Conservation (phyloP, 2,797 vertebrate genomes). For the Botia almorhae region DNA sequence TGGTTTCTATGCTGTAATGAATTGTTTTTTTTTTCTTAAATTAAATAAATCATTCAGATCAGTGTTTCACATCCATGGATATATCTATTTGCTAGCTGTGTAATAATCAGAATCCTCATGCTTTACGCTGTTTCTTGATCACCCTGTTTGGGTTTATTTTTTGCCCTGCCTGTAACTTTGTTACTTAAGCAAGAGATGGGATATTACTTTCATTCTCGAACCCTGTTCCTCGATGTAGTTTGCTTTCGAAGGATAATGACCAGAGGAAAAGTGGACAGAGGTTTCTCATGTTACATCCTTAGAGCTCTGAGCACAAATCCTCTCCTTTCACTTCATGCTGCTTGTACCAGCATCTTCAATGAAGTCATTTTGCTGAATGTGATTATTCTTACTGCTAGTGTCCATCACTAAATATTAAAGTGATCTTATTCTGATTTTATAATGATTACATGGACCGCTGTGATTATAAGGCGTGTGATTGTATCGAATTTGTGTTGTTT, state of each 20-base stretch:
- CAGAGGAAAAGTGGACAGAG: background rate
- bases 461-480: background rate
- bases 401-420: too few species aligned
- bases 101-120: background rate
- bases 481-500: background rate
- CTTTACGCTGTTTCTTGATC: background rate
- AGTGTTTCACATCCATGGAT: background rate
- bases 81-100: background rate
- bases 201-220: conserved; percentile 18
- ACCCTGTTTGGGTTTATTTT: background rate
- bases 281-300: conserved; percentile 17
- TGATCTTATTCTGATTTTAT: too few species aligned
- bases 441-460: too few species aligned
- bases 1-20: background rate
- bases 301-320: background rate
- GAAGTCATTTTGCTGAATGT: background rate
- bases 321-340: background rate
- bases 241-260: conserved; percentile 11
- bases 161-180: background rate
- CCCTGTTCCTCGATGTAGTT: background rate
- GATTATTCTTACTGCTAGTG: too few species aligned
- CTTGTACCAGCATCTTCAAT: background rate
- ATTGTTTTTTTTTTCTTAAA: background rate
- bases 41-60: background rate
- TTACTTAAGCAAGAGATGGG: background rate